Evolutionary conservation across 23 tunicate species (phyloP).

Genomic region (Ciona savignyi): DNA sequence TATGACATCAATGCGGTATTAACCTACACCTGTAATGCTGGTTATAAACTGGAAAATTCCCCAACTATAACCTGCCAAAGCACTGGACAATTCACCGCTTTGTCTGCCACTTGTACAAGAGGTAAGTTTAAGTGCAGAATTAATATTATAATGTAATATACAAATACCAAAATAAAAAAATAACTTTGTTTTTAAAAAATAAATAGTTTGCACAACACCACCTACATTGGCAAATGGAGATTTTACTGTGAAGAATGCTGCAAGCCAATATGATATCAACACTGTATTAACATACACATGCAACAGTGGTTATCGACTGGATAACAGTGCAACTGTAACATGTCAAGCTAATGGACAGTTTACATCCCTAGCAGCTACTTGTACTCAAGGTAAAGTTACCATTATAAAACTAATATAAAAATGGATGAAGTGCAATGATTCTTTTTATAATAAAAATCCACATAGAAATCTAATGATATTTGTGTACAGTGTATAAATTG

Average conservation of each 20-base stretch:
- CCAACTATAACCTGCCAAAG: not conserved
- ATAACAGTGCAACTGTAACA: not conserved
- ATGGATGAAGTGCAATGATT: no score
- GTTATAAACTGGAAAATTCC: not conserved
- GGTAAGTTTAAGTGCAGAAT: no score
- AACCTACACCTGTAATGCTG: conserved; percentile 1
- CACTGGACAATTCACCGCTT: not conserved
- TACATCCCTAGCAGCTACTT: not conserved
- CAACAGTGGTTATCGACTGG: conserved; percentile 5
- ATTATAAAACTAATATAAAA: no score
- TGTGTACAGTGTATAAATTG: no score
- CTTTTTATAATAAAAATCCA: no score
- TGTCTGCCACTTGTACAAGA: not conserved
- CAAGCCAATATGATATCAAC: not conserved
- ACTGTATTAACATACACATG: not conserved
- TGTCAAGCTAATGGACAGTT: conserved; percentile 8
- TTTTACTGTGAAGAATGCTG: not conserved
- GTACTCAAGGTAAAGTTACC: not conserved
- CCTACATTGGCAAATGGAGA: not conserved
- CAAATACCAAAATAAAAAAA: no score
- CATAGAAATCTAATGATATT: no score
- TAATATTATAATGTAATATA: no score
- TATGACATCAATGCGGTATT: not conserved
- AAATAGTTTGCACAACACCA: not conserved
- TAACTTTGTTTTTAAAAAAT: no score